Base-by-base conservation (phyloP, 2,888 invertebrate genomes). In the Parapristionchus giblindavisi region DNA sequence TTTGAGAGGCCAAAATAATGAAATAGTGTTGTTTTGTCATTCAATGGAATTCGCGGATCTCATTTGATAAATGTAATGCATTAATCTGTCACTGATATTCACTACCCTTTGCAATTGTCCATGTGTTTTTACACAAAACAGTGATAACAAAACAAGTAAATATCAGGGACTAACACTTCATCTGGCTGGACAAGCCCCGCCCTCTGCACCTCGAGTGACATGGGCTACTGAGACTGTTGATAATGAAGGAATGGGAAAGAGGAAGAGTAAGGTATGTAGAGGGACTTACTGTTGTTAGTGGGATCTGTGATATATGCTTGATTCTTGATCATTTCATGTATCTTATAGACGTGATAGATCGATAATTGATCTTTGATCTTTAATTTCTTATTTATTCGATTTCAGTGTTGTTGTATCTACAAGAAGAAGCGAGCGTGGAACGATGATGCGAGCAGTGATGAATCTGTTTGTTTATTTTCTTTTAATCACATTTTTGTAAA, bases 361-460 rank as follows among this genome's bases (percentile, higher is more conserved):
- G n/a, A n/a, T n/a, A n/a, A n/a, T n/a, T n/a, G n/a, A n/a, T n/a
- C n/a, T n/a, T n/a, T n/a, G n/a, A n/a, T n/a, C n/a, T n/a, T n/a
- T n/a, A n/a, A n/a, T n/a, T n/a, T n/a, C n/a, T n/a, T n/a, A n/a
- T n/a, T n/a, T 1, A 29, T 14, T 4, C 51, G 24, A 3, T 54
- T 72, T 6, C 29, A 72, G 72, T 77, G 77, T 56, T 77, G 77
- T 56, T 77, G 77, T 29, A 43, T 77, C 36, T 77, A 77, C 61
- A 66, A 74, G 60, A 77, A 77, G 61, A 66, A 74, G 17, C 56
- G 61, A 21, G 32, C 36, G 29, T 77, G 72, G 72, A 58, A 71
- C 29, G 76, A 76, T 17, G 72, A 72, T 29, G 36, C 32, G 29
- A 65, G 63, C 65, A 63, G 63, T 36, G 76, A 76, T 40, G 76